Conservation (phyloP, 2,113 vertebrate species). For the Talpa occidentalis region DNA sequence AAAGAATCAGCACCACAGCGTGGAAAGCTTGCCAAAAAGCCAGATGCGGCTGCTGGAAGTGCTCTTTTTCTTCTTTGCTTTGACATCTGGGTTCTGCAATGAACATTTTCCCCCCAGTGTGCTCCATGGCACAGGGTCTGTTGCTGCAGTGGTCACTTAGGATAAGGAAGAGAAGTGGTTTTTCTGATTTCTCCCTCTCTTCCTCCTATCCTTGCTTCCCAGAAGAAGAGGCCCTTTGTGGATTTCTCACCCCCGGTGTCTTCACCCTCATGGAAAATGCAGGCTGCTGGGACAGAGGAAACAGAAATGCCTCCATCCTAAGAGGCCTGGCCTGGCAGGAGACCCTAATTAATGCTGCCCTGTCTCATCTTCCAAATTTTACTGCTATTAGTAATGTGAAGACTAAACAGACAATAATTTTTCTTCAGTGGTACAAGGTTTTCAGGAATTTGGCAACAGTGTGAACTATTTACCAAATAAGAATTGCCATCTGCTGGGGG, state of each 20-base stretch:
- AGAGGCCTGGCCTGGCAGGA: background rate
- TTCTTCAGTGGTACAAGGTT: background rate
- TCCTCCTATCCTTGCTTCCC: background rate
- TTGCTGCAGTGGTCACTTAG: constrained; percentile 28
- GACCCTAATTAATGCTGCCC: background rate
- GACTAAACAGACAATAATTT: background rate
- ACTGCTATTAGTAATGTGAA: constrained; percentile 11
- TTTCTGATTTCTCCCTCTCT: constrained; percentile 4
- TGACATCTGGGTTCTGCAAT: constrained; percentile 80
- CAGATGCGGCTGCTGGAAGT: constrained; percentile 81
- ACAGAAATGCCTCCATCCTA: background rate
- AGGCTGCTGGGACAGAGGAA: background rate
- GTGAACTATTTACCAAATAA: constrained; percentile 6
- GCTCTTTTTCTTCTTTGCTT: constrained; percentile 67
- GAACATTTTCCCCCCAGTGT: constrained; percentile 50
- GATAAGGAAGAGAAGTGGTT: constrained; percentile 25
- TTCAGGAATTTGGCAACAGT: constrained; percentile 15
- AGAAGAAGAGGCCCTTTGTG: background rate
- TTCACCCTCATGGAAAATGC: background rate
- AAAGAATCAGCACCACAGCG: constrained; percentile 60
- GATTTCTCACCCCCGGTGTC: background rate
- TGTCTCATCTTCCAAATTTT: background rate
- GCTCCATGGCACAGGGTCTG: constrained; percentile 53
- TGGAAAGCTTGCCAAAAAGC: constrained; percentile 80
- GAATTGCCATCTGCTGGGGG: background rate